phyloP scores from a whole-genome alignment of 2,888 invertebrate species.

The Lymantria dispar region DNA sequence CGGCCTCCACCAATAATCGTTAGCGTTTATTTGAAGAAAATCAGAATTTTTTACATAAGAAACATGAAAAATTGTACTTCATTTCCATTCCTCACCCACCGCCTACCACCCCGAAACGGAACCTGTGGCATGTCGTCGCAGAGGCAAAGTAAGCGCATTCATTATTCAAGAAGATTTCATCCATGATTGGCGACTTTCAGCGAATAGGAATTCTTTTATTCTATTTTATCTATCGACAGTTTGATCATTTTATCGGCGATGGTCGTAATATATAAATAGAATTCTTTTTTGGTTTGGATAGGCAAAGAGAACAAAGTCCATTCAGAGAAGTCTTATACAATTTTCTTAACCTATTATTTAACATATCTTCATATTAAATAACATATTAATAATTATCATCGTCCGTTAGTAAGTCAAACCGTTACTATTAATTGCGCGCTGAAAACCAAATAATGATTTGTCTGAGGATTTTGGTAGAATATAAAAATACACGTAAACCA shows the following conservation, averaged over 20 bases:
- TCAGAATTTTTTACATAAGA: conserved; percentile 3
- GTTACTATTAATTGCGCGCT: too few relatives aligned
- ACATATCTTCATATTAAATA: too few relatives aligned
- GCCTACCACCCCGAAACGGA: not conserved
- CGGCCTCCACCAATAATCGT: not conserved
- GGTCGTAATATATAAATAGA: not conserved
- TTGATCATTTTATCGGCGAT: not conserved
- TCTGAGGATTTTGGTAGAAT: too few relatives aligned
- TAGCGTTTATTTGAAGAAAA: conserved; percentile 5
- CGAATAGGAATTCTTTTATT: not conserved
- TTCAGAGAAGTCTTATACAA: too few relatives aligned
- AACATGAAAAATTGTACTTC: conserved; percentile 10
- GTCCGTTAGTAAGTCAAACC: too few relatives aligned
- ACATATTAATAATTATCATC: too few relatives aligned
- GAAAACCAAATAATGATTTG: too few relatives aligned
- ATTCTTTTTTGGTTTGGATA: too few relatives aligned
- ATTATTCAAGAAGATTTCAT: conserved; percentile 24
- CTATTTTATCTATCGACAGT: not conserved
- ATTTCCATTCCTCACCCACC: conserved; percentile 1
- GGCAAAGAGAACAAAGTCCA: too few relatives aligned
- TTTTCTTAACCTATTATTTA: too few relatives aligned
- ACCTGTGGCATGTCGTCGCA: not conserved
- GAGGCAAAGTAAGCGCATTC: conserved; percentile 6
- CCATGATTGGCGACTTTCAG: conserved; percentile 8
- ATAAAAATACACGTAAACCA: too few relatives aligned